Evolutionary conservation across 2,797 vertebrate species (phyloP).

Genomic region (Acanthiza pusilla): DNA sequence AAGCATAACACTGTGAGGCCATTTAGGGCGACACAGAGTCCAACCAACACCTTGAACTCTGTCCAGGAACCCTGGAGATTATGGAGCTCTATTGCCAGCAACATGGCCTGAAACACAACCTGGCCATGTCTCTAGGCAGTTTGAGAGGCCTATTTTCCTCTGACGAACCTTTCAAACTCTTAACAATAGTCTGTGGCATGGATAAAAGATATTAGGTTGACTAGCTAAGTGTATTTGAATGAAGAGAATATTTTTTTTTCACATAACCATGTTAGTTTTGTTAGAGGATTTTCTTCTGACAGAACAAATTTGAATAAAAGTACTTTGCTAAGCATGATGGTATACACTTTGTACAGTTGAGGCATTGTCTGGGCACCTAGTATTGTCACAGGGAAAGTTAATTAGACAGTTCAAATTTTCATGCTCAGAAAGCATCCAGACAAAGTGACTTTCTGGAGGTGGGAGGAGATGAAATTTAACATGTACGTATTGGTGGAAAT

Average conservation of each 20-base stretch:
- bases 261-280: constrained; percentile 32
- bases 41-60: constrained; percentile 54
- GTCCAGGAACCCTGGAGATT: constrained; percentile 56
- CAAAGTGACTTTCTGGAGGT: not conserved
- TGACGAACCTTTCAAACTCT: not conserved
- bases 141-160: constrained; percentile 42
- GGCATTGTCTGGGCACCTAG: not conserved
- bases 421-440: not conserved
- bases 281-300: constrained; percentile 59
- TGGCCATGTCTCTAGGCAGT: constrained; percentile 24
- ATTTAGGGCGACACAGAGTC: constrained; percentile 25
- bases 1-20: constrained; percentile 50
- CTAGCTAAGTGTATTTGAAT: constrained; percentile 48
- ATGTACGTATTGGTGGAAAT: not conserved
- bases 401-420: constrained; percentile 52
- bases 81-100: constrained; percentile 32
- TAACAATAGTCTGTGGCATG: constrained; percentile 27
- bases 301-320: constrained; percentile 51
- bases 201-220: constrained; percentile 38
- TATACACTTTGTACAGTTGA: constrained; percentile 25
- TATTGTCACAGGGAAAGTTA: constrained; percentile 39
- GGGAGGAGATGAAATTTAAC: not conserved
- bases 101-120: constrained; percentile 46
- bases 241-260: not conserved
- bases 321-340: constrained; percentile 39